These are phyloP conservation scores for Protonibea diacanthus DNA, from an alignment of 2,797 vertebrate species.

Conservation along the genomic window DNA sequence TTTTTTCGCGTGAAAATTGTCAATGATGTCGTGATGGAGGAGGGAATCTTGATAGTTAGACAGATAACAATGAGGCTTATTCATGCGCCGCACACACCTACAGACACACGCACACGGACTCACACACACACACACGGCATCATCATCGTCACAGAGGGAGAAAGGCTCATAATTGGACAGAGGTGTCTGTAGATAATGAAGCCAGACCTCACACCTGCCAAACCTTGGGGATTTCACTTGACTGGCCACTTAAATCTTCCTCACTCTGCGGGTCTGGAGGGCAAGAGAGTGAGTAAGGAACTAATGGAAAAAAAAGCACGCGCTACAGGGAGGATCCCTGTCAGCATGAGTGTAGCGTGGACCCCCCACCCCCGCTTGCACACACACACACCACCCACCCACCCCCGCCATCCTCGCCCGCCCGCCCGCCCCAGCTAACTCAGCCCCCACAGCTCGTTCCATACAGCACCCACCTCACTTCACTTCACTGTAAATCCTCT, in stretches of 20 bases:
- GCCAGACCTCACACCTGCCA: conserved; percentile 87
- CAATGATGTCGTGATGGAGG: conserved; percentile 68
- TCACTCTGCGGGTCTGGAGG: conserved; percentile 84
- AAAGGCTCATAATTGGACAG: conserved; percentile 86
- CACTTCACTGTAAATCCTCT: conserved; percentile 84
- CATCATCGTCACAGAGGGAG: conserved; percentile 83
- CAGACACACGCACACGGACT: conserved; percentile 44
- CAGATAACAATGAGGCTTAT: conserved; percentile 72
- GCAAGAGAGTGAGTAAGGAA: conserved; percentile 84
- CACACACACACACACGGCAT: conserved; percentile 51
- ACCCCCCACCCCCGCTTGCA: conserved; percentile 43
- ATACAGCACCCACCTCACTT: conserved; percentile 78
- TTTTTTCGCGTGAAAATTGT: conserved; percentile 52
- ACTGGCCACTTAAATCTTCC: conserved; percentile 87
- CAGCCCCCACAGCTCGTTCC: conserved; percentile 71
- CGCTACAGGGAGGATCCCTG: conserved; percentile 86
- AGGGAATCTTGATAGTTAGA: conserved; percentile 71
- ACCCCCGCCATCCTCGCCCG: background rate
- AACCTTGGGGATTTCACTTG: conserved; percentile 86
- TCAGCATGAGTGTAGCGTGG: conserved; percentile 76
- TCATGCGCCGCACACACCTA: conserved; percentile 50
- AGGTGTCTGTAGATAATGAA: conserved; percentile 90
- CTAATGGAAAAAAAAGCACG: conserved; percentile 82
- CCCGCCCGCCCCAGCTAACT: conserved; percentile 32
- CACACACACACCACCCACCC: background rate